Conservation (phyloP, 2,888 invertebrate species). For the Acanthococcus lagerstroemiae region DNA sequence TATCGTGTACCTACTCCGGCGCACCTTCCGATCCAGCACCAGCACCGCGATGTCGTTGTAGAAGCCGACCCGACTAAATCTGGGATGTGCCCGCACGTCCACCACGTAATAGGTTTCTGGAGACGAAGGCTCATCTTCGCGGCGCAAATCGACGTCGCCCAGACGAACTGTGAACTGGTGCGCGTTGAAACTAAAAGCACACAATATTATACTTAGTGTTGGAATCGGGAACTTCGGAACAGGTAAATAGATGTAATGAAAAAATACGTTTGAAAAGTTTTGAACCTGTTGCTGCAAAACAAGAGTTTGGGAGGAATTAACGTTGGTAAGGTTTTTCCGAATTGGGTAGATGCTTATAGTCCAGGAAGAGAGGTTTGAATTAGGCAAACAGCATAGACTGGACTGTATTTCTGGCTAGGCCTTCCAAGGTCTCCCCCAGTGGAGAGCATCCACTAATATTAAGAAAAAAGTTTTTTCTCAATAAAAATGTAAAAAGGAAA, state of each 20-base stretch:
- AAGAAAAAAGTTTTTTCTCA: too few relatives aligned
- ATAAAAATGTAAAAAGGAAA: too few relatives aligned
- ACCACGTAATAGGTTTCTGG: slow-evolving; percentile 69
- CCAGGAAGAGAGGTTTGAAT: too few relatives aligned
- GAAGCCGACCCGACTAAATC: slow-evolving; percentile 82
- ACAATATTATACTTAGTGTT: too few relatives aligned
- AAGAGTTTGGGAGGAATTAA: too few relatives aligned
- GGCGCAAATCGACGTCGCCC: slow-evolving; percentile 76
- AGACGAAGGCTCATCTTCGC: slow-evolving; percentile 73
- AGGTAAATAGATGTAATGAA: not conserved
- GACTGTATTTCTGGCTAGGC: too few relatives aligned
- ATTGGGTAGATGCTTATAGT: too few relatives aligned
- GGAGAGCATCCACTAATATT: too few relatives aligned
- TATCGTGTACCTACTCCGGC: slow-evolving; percentile 73
- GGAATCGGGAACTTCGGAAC: too few relatives aligned
- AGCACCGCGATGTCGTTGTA: slow-evolving; percentile 90
- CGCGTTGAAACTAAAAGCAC: slow-evolving; percentile 60
- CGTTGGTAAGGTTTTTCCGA: too few relatives aligned
- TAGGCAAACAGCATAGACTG: too few relatives aligned
- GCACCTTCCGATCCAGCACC: slow-evolving; percentile 59
- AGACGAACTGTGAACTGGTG: slow-evolving; percentile 80
- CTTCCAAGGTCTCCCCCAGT: too few relatives aligned
- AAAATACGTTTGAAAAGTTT: not conserved
- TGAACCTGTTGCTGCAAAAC: not conserved
- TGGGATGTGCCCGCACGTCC: slow-evolving; percentile 69